A percentile compares a stretch with the other conserved stretches of the same genome.
Conservation (phyloP, 53 echinoderm and acorn worm genomes). For the Astropecten irregularis region DNA sequence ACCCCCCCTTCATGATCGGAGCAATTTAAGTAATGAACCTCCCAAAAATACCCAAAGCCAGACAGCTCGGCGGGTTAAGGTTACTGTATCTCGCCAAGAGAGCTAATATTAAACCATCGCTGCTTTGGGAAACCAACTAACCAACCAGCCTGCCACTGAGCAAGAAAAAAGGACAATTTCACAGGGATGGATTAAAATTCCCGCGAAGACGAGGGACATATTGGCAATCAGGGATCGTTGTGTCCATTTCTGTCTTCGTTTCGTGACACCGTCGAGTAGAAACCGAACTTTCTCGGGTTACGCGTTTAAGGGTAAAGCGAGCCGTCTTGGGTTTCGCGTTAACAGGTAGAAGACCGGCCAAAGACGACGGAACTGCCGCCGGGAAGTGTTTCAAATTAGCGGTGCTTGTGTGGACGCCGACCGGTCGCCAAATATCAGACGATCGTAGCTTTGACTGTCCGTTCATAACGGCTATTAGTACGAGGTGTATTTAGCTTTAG, state of each 20-base stretch:
- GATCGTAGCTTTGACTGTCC: too few relatives aligned
- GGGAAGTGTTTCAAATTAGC: constrained; percentile 40
- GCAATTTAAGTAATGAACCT: constrained; percentile 18
- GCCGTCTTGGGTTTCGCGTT: constrained; percentile 7
- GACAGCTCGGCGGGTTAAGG: neutral
- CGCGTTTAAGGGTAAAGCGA: neutral
- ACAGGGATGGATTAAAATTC: constrained; percentile 22
- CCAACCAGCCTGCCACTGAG: too few relatives aligned
- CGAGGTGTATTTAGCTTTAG: too few relatives aligned
- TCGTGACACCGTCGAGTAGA: neutral
- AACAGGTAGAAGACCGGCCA: constrained; percentile 3
- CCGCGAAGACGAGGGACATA: constrained; percentile 29
- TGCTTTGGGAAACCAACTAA: too few relatives aligned
- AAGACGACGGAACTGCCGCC: neutral
- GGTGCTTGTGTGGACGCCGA: constrained; percentile 14
- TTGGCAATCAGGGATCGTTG: constrained; percentile 17
- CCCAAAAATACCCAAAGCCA: too few relatives aligned
- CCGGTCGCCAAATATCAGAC: too few relatives aligned
- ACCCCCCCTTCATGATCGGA: neutral
- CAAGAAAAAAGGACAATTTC: constrained; percentile 4
- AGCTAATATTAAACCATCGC: neutral
- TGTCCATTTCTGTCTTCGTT: constrained; percentile 16
- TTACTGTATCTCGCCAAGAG: neutral
- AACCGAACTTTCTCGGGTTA: constrained; percentile 25
- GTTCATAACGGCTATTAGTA: too few relatives aligned